Evolutionary conservation across 2,888 invertebrate species (phyloP).

Genomic region (Hydropsyche betteni): DNA sequence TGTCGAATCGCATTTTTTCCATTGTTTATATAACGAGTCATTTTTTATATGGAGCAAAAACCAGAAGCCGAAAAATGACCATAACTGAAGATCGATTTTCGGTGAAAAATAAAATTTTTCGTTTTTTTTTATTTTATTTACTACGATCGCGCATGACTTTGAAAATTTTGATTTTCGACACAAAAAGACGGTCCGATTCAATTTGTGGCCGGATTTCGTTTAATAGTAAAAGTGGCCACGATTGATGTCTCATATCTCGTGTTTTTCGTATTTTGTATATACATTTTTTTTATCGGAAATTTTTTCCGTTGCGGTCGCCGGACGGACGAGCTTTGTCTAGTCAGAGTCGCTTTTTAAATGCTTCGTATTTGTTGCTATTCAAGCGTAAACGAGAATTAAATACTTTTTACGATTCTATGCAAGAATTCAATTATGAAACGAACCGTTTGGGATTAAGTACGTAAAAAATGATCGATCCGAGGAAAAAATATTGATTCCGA

Average conservation of each 20-base stretch:
- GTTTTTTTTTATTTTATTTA: constrained; percentile 8
- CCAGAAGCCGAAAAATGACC: background rate
- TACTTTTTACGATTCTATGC: constrained; percentile 28
- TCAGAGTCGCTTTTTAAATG: constrained; percentile 25
- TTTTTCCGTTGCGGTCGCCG: background rate
- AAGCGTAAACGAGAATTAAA: constrained; percentile 32
- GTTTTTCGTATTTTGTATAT: background rate
- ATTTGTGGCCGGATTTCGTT: constrained; percentile 16
- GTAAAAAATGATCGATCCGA: no score
- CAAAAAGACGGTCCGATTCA: constrained; percentile 27
- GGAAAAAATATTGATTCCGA: no score
- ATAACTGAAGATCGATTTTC: constrained; percentile 9
- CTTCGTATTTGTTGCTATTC: constrained; percentile 28
- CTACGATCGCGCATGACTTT: background rate
- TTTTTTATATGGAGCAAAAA: constrained; percentile 6
- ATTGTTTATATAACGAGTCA: constrained; percentile 27
- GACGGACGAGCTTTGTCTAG: constrained; percentile 27
- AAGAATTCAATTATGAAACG: constrained; percentile 28
- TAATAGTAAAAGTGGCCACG: constrained; percentile 27
- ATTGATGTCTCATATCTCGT: constrained; percentile 20
- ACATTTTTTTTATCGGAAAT: background rate
- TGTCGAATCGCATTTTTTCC: background rate
- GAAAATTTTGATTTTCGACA: background rate
- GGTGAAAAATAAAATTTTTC: no score
- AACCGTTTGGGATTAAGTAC: background rate